These are phyloP conservation scores for Argyrosomus regius DNA, from an alignment of 2,797 vertebrate species.

Conservation along the genomic window DNA sequence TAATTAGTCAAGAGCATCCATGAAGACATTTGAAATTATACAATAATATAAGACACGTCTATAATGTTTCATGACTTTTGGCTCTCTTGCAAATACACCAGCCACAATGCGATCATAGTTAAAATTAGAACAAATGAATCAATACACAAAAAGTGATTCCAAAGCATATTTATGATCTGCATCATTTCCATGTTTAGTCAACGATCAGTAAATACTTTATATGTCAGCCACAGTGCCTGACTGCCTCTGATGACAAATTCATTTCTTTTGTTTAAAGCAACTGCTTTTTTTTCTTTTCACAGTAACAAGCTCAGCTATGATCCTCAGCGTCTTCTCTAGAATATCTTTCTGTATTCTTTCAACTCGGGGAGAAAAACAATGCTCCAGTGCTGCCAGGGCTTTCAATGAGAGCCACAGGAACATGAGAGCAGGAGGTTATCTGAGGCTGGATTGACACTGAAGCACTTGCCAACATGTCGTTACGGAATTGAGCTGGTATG, in stretches of 20 bases:
- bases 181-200: slow-evolving; percentile 14
- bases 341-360: slow-evolving; percentile 62
- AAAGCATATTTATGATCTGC: neutral
- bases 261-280: slow-evolving; percentile 1
- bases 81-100: neutral
- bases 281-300: neutral
- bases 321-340: slow-evolving; percentile 41
- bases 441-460: slow-evolving; percentile 44
- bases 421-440: slow-evolving; percentile 31
- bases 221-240: slow-evolving; percentile 1
- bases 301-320: slow-evolving; percentile 46
- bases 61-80: no score
- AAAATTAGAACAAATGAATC: neutral
- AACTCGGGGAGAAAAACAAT: slow-evolving; percentile 43
- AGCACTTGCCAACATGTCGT: slow-evolving; percentile 4
- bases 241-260: slow-evolving; percentile 25
- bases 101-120: neutral
- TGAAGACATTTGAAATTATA: no score
- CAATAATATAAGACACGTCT: no score
- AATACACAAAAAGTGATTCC: neutral
- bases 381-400: slow-evolving; percentile 10
- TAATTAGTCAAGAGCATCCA: no score
- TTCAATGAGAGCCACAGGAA: slow-evolving; percentile 40
- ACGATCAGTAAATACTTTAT: slow-evolving; percentile 23
- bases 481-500: slow-evolving; percentile 22